Conservation (phyloP, 2,113 vertebrate species). For the Malurus melanocephalus region DNA sequence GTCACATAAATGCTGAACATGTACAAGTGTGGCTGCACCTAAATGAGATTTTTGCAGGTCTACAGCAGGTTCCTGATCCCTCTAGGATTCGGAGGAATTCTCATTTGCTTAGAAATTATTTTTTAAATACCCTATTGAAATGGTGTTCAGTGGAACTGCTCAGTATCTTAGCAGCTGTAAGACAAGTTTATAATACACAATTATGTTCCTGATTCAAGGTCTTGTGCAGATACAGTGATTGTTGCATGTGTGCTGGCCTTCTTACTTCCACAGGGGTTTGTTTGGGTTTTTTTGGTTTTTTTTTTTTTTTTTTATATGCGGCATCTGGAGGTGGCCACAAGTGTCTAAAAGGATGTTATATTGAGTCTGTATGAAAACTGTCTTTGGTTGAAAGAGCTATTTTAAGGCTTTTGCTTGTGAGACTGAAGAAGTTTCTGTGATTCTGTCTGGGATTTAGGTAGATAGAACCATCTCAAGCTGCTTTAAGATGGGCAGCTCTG, state of each 20-base stretch:
- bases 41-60: neutral
- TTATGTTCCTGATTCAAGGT: neutral
- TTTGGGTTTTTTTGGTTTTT: neutral
- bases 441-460: neutral
- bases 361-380: neutral
- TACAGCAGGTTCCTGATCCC: neutral
- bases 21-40: neutral
- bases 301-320: neutral
- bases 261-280: neutral
- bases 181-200: neutral
- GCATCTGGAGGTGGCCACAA: neutral
- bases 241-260: neutral
- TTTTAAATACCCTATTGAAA: neutral
- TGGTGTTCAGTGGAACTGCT: neutral
- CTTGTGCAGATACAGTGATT: neutral
- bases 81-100: neutral
- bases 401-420: neutral
- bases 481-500: neutral
- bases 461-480: neutral
- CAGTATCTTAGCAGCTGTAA: neutral
- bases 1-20: neutral
- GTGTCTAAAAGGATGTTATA: neutral
- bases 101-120: neutral
- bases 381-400: neutral
- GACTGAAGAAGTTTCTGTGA: neutral